phyloP scores from a whole-genome alignment of 2,113 vertebrate species.

The Dromaius novaehollandiae region DNA sequence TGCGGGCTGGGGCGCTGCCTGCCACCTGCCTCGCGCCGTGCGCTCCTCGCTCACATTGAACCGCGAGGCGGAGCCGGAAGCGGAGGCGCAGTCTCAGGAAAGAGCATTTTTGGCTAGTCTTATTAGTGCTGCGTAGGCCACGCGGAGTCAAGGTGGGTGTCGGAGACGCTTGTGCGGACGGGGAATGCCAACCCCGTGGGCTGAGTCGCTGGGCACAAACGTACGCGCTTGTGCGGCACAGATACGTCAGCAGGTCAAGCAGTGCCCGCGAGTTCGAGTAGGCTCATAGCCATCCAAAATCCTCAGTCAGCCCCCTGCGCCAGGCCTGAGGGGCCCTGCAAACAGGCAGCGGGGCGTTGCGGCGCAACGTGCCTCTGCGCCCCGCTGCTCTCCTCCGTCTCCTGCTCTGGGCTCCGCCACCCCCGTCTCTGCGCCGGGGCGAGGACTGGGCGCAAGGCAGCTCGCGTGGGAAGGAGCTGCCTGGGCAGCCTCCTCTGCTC shows the following conservation, averaged over 20 bases:
- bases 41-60: neutral
- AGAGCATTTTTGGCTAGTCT: slow-evolving; percentile 50
- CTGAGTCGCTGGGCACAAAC: rapidly evolving
- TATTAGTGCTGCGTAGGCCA: neutral
- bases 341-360: neutral
- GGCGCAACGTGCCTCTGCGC: neutral
- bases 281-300: no score
- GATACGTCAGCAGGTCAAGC: neutral
- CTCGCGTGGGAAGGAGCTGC: neutral
- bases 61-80: neutral
- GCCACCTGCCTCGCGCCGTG: neutral
- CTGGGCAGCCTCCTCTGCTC: neutral
- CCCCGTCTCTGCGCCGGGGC: no score
- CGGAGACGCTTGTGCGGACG: neutral
- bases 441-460: neutral
- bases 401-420: neutral
- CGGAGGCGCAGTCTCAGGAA: slow-evolving; percentile 71
- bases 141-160: neutral
- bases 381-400: no score
- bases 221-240: no score
- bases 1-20: neutral
- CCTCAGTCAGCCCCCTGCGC: no score
- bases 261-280: neutral
- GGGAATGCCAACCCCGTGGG: neutral
- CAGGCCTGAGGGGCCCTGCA: no score